A percentile compares a stretch with the other conserved stretches of the same genome.
These are phyloP conservation scores for Chunga burmeisteri DNA, from an alignment of 2,113 vertebrate genomes.

Conservation along the genomic window DNA sequence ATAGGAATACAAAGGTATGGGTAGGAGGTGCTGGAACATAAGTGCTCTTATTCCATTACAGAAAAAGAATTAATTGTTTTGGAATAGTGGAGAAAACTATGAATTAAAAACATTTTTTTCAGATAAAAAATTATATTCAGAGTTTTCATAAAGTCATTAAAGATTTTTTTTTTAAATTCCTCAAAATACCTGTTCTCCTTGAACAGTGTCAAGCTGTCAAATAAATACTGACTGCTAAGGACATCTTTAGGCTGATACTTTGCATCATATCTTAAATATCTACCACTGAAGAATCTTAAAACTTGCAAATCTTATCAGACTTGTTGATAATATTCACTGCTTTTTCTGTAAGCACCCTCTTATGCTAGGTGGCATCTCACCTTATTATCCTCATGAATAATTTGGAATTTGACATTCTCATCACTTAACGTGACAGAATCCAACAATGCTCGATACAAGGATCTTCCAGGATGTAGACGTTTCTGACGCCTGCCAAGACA, in stretches of 20 bases:
- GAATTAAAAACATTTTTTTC: neutral
- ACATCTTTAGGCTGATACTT: neutral
- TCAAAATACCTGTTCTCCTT: neutral
- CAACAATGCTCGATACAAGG: conserved; percentile 75
- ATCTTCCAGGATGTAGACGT: conserved; percentile 62
- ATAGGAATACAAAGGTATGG: neutral
- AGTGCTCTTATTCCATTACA: neutral
- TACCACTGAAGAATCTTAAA: neutral
- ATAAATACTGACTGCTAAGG: neutral
- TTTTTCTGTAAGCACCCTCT: neutral
- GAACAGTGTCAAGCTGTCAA: neutral
- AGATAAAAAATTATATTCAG: neutral
- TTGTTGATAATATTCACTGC: neutral
- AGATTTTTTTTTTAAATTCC: neutral
- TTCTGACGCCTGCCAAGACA: conserved; percentile 82
- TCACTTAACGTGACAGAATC: conserved; percentile 79
- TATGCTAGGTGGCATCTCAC: conserved; percentile 41
- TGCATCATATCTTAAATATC: neutral
- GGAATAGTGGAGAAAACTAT: neutral
- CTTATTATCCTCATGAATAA: conserved; percentile 74
- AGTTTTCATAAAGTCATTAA: neutral
- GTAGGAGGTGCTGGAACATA: neutral
- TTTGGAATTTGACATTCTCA: conserved; percentile 75
- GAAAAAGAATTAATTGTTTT: neutral
- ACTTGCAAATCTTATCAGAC: neutral